Conservation (phyloP, 92 coral and sea anemone species). For the Palythoa grandis region DNA sequence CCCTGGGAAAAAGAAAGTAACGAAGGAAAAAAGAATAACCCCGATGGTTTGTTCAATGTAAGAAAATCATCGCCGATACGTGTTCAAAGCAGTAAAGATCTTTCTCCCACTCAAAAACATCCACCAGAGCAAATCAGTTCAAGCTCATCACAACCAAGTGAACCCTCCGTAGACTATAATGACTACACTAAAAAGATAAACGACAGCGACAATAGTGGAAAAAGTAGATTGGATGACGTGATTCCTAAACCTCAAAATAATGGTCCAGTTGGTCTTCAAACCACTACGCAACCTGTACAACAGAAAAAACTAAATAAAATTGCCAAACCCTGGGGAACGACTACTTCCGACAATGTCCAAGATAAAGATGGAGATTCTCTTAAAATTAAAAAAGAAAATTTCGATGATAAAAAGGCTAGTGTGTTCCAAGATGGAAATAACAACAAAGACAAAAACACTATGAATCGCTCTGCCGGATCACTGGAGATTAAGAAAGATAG, state of each 20-base stretch:
- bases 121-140: constrained; percentile 4
- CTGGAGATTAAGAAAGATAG: background rate
- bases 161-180: constrained; percentile 20
- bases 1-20: constrained; percentile 32
- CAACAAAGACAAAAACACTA: background rate
- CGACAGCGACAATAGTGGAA: background rate
- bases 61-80: constrained; percentile 30
- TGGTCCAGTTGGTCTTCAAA: background rate
- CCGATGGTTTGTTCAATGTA: constrained; percentile 28
- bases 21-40: background rate
- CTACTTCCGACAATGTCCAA: background rate
- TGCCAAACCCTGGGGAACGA: constrained; percentile 32
- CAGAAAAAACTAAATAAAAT: constrained; percentile 33
- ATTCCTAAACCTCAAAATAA: background rate
- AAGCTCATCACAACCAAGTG: background rate
- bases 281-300: background rate
- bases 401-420: background rate
- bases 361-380: background rate
- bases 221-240: background rate
- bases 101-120: constrained; percentile 31
- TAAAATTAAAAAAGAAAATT: background rate
- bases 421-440: background rate
- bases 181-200: constrained; percentile 11
- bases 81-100: constrained; percentile 34
- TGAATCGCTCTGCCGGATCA: background rate